Evolutionary conservation across 2,888 invertebrate species (phyloP), one percentile per base, ranked within the genome.

Genomic region (Horisme vitalbata): DNA sequence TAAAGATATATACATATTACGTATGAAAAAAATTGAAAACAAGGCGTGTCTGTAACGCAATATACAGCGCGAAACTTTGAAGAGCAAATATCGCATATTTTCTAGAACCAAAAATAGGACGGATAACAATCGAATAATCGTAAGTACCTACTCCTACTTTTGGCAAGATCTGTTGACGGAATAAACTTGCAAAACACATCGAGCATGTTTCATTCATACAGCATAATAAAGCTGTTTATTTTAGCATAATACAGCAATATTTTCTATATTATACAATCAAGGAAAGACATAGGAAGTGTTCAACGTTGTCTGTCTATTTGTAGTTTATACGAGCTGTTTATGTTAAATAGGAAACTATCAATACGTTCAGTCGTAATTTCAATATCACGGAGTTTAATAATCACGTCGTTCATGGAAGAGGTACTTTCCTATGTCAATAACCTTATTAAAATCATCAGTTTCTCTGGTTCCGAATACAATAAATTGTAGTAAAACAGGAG

Each of bases 401-500:
- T 18, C 4, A 18, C 18, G 4, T 18, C 4, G 18, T 2, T 5
- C 18, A 18, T 2, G n/a, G n/a, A n/a, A n/a, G n/a, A n/a, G n/a
- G n/a, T n/a, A n/a, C n/a, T n/a, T n/a, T 18, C 18, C 7, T 18
- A 18, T 18, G 18, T 18, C n/a, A n/a, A n/a, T n/a, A n/a, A n/a
- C n/a, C n/a, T n/a, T n/a, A n/a, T n/a, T n/a, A n/a, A n/a, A n/a
- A n/a, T n/a, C n/a, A n/a, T n/a, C n/a, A n/a, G n/a, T n/a, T n/a
- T n/a, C n/a, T n/a, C n/a, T n/a, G 18, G 23, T 26, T 10, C 6
- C 2, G 26, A 11, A 26, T 26, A 26, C 26, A 11, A 11, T 6
- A 26, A 11, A 26, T 2, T 4, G 26, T 49, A 45, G 49, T 55
- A 52, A 47, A 47, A 44, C 49, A 52, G 51, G 52, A 48, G 54